Conservation (phyloP, 2,113 vertebrate species). For the Myrmophylax atrothorax region DNA sequence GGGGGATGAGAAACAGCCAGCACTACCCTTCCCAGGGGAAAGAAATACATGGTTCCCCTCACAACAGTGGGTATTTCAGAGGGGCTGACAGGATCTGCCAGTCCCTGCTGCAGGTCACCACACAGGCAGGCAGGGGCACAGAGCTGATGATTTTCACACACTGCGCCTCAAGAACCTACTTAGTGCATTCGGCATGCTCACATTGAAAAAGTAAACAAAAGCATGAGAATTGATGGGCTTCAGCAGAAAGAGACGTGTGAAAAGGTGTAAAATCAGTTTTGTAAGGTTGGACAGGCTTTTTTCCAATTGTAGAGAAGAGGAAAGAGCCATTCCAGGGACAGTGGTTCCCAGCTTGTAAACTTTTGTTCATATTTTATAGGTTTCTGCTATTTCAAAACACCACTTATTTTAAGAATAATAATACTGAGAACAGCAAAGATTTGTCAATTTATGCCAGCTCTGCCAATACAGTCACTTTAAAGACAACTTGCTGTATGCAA, state of each 20-base stretch:
- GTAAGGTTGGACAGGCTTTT: neutral
- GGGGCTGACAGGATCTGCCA: neutral
- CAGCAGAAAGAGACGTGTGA: neutral
- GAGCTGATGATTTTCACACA: neutral
- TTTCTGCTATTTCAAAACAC: neutral
- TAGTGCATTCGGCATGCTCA: neutral
- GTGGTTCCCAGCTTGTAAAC: neutral
- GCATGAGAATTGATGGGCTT: neutral
- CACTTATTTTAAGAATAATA: neutral
- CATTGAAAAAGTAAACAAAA: fast-evolving
- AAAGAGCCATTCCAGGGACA: neutral
- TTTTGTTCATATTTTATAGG: neutral
- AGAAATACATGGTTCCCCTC: fast-evolving
- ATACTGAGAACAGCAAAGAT: neutral
- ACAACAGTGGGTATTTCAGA: fast-evolving
- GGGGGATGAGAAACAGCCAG: neutral
- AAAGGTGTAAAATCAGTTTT: neutral
- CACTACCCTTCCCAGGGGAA: fast-evolving
- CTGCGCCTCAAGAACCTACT: neutral
- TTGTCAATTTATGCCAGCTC: neutral
- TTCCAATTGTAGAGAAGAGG: neutral
- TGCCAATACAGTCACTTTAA: neutral
- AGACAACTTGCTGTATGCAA: neutral
- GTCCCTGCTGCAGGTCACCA: neutral
- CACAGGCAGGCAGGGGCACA: neutral